Conservation (phyloP, 2,797 vertebrate genomes). For the Pygocentrus nattereri region DNA sequence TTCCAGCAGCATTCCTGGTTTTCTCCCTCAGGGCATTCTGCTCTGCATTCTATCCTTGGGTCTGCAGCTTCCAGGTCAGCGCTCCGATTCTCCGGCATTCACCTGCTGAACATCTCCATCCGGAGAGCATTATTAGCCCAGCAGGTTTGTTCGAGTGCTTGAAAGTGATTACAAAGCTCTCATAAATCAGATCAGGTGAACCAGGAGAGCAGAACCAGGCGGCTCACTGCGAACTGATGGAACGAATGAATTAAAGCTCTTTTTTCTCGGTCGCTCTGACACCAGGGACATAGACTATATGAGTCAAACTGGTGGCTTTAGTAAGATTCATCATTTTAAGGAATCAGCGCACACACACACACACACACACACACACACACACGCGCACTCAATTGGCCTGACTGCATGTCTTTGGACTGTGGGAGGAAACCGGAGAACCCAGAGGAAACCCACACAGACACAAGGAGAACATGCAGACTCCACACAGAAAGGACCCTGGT, state of each 20-base stretch:
- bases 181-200: constrained; percentile 41
- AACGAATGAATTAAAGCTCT: neutral
- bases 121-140: constrained; percentile 2
- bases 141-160: neutral
- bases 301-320: neutral
- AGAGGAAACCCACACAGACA: too few species aligned
- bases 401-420: too few species aligned
- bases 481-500: too few species aligned
- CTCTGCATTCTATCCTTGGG: neutral
- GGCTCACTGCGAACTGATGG: neutral
- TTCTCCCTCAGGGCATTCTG: neutral
- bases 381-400: too few species aligned
- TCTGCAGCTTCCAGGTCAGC: neutral
- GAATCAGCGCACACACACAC: too few species aligned
- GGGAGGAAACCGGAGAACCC: too few species aligned
- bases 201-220: neutral
- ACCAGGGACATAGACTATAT: neutral
- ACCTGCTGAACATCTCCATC: constrained; percentile 18
- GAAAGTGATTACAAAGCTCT: constrained; percentile 38
- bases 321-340: neutral
- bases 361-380: too few species aligned
- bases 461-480: too few species aligned
- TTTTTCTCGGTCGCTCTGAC: neutral
- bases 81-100: neutral
- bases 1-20: too few species aligned